phyloP scores from a whole-genome alignment of 1,140 invertebrate species.

The Drosophila littoralis region DNA sequence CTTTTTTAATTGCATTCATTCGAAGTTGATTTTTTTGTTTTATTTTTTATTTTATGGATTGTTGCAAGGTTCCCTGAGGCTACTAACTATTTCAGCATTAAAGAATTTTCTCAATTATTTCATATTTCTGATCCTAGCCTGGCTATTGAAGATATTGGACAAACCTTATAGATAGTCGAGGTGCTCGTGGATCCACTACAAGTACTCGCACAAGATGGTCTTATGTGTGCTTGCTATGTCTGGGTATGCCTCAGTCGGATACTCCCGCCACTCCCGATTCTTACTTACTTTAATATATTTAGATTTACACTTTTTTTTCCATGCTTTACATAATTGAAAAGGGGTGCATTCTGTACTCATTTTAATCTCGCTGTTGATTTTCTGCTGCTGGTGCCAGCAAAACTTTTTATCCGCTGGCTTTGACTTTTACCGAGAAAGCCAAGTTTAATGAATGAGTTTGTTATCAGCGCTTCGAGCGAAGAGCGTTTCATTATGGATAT shows the following conservation, averaged over 20 bases:
- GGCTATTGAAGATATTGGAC: neutral
- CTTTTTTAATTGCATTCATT: neutral
- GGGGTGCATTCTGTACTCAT: neutral
- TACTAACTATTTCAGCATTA: too few relatives aligned
- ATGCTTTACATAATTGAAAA: neutral
- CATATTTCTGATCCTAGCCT: neutral
- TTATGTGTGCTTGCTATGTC: neutral
- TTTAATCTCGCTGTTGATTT: neutral
- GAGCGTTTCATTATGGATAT: conserved; percentile 26
- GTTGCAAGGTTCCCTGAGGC: too few relatives aligned
- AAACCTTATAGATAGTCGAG: neutral
- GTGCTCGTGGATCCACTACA: neutral
- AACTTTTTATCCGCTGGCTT: neutral
- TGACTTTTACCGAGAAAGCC: conserved; percentile 2
- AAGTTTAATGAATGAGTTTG: conserved; percentile 61
- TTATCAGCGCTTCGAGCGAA: conserved; percentile 36
- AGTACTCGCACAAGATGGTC: neutral
- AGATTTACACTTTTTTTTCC: neutral
- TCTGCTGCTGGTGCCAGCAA: neutral
- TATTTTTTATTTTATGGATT: too few relatives aligned
- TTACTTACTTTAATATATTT: too few relatives aligned
- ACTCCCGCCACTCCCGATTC: neutral
- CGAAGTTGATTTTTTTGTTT: too few relatives aligned
- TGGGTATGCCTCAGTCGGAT: too few relatives aligned
- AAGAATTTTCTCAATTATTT: too few relatives aligned